Evolutionary conservation across 2,113 vertebrate genomes (phyloP).

Genomic region (Brachyistius frenatus): DNA sequence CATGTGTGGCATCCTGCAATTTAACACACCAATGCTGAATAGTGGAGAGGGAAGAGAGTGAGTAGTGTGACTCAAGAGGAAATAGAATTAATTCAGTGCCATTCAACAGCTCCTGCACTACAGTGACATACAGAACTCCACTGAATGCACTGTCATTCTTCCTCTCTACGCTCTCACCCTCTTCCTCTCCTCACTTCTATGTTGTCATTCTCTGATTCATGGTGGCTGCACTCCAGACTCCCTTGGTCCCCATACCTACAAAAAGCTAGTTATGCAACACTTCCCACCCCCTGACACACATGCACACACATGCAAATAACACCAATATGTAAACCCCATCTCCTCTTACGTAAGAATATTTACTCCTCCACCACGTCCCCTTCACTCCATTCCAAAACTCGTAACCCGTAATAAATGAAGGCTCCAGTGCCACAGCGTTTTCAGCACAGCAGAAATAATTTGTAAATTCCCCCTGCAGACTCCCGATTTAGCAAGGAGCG

Average conservation of each 20-base stretch:
- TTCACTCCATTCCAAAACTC: slow-evolving; percentile 47
- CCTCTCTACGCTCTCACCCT: slow-evolving; percentile 34
- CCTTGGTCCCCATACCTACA: slow-evolving; percentile 58
- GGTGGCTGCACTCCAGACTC: slow-evolving; percentile 63
- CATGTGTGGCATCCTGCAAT: slow-evolving; percentile 76
- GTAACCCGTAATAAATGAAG: slow-evolving; percentile 51
- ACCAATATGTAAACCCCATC: slow-evolving; percentile 18
- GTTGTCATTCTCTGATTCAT: slow-evolving; percentile 64
- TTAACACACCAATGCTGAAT: slow-evolving; percentile 73
- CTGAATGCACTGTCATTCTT: slow-evolving; percentile 51
- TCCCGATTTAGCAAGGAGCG: slow-evolving; percentile 71
- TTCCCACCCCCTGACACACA: slow-evolving; percentile 2
- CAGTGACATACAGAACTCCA: slow-evolving; percentile 69
- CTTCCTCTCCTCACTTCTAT: slow-evolving; percentile 52
- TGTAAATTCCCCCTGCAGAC: slow-evolving; percentile 73
- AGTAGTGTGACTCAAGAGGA: slow-evolving; percentile 70
- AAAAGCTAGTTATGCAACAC: slow-evolving; percentile 61
- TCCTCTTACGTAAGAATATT: slow-evolving; percentile 65
- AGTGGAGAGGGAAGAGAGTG: slow-evolving; percentile 41
- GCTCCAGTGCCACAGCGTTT: slow-evolving; percentile 57
- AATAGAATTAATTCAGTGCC: slow-evolving; percentile 71
- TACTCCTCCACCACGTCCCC: slow-evolving; percentile 17
- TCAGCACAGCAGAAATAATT: slow-evolving; percentile 79
- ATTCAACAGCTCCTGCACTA: slow-evolving; percentile 61
- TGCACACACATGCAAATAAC: slow-evolving; percentile 24